Evolutionary conservation across 2,113 vertebrate genomes (phyloP).

Genomic region (Cyanoramphus novaezelandiae): DNA sequence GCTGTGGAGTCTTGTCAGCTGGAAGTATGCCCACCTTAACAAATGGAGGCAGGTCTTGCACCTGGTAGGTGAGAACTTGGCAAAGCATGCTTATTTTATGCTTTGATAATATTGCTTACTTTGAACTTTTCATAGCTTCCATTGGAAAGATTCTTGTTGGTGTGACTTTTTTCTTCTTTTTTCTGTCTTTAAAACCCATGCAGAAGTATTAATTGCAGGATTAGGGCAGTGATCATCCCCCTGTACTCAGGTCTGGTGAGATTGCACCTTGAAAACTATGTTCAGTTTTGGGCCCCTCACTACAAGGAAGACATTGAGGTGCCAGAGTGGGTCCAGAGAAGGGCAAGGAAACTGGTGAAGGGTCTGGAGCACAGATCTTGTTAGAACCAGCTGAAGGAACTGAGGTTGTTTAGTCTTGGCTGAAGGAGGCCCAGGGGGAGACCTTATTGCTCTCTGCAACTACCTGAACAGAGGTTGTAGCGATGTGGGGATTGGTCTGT

Average conservation of each 20-base stretch:
- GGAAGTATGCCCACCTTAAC: background rate
- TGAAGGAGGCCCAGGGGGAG: background rate
- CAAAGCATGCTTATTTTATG: background rate
- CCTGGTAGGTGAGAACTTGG: background rate
- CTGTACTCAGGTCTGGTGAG: background rate
- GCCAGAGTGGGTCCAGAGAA: rapidly evolving
- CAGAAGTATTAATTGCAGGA: background rate
- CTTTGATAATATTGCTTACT: background rate
- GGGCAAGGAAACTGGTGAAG: rapidly evolving
- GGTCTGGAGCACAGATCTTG: rapidly evolving
- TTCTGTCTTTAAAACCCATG: background rate
- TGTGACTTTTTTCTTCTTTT: background rate
- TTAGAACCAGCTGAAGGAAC: background rate
- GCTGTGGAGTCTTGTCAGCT: background rate
- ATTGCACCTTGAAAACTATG: rapidly evolving
- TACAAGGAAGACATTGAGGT: background rate
- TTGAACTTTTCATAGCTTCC: background rate
- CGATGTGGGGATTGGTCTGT: rapidly evolving
- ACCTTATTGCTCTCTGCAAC: rapidly evolving
- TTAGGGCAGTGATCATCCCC: rapidly evolving
- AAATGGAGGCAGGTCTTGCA: background rate
- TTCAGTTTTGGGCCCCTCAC: background rate
- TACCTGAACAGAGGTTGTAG: background rate
- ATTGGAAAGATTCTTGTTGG: background rate
- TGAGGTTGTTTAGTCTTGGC: background rate